phyloP scores from a whole-genome alignment of 1,140 invertebrate genomes.

The Mizuhopecten yessoensis region DNA sequence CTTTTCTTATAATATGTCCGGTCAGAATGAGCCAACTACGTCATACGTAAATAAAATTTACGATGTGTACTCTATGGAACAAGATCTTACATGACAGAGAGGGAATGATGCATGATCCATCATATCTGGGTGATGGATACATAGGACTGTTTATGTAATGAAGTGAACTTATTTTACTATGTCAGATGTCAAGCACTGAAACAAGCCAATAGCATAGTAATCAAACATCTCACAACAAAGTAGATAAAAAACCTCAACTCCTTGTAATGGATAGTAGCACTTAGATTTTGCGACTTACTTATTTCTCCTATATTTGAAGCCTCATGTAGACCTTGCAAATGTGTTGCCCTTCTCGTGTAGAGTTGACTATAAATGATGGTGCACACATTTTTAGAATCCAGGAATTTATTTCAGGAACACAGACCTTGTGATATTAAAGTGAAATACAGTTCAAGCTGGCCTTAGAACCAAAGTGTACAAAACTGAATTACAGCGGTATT shows the following conservation, averaged over 20 bases:
- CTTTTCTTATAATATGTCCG: neutral
- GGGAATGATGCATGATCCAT: neutral
- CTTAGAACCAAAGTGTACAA: no score
- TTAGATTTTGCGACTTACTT: no score
- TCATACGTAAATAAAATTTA: neutral
- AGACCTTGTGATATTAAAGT: no score
- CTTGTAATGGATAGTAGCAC: neutral
- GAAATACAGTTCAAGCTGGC: no score
- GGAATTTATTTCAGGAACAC: no score
- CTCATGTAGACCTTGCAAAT: no score
- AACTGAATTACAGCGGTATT: no score
- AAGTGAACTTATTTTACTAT: neutral
- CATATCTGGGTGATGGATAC: neutral
- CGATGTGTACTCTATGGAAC: neutral
- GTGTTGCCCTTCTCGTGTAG: no score
- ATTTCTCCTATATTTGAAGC: neutral
- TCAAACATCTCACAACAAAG: neutral
- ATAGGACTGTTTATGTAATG: neutral
- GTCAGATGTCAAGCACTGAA: constrained; percentile 2
- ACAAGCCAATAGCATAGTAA: neutral
- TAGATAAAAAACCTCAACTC: neutral
- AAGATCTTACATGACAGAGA: constrained; percentile 14
- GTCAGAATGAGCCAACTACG: neutral
- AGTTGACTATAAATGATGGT: no score
- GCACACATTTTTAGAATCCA: no score